Evolutionary conservation across 2,888 invertebrate genomes (phyloP).

Genomic region (Liodrosophila aerea): DNA sequence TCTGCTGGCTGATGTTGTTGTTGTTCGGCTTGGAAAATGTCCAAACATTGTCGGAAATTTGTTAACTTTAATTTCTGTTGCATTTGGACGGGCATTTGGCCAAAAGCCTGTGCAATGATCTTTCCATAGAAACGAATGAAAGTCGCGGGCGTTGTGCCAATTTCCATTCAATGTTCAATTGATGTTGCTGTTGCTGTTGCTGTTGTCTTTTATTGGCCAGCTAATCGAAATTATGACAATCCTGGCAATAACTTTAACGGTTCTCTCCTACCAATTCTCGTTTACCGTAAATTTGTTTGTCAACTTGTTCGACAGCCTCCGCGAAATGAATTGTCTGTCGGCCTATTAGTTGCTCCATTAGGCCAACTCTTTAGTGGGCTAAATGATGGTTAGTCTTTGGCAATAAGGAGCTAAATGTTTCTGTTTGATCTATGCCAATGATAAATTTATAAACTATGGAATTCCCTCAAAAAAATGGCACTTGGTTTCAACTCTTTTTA

Average conservation of each 20-base stretch:
- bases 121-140: conserved; percentile 33
- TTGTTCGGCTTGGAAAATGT: conserved; percentile 55
- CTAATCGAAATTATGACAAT: conserved; percentile 76
- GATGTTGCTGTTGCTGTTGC: conserved; percentile 27
- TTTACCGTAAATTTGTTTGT: conserved; percentile 74
- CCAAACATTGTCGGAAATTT: conserved; percentile 78
- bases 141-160: conserved; percentile 71
- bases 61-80: conserved; percentile 76
- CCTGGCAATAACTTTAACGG: conserved; percentile 63
- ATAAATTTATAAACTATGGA: no score
- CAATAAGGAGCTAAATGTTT: no score
- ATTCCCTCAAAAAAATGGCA: neutral
- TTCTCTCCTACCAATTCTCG: conserved; percentile 42
- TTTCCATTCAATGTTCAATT: conserved; percentile 27
- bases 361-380: neutral
- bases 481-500: conserved; percentile 59
- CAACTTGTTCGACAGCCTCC: conserved; percentile 62
- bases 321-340: conserved; percentile 13
- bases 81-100: conserved; percentile 58
- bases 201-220: conserved; percentile 51
- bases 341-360: conserved; percentile 7
- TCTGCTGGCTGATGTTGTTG: conserved; percentile 24
- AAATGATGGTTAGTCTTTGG: no score
- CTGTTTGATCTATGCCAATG: no score
- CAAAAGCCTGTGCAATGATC: conserved; percentile 41